Conservation (phyloP, 2,888 invertebrate genomes). For the Cerceris rybyensis region DNA sequence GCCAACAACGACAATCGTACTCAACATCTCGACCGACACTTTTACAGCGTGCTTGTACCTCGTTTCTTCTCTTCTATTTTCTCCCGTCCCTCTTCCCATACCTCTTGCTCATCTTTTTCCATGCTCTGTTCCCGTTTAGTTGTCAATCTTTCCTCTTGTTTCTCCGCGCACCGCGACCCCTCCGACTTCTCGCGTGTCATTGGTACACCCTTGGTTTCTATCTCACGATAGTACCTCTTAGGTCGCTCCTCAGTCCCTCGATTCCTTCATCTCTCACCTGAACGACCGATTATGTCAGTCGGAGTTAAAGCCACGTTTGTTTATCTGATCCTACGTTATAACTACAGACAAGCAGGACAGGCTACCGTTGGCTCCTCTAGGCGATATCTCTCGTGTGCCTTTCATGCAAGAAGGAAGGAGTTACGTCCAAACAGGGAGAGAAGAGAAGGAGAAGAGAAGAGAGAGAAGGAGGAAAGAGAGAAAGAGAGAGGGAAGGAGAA, state of each 20-base stretch:
- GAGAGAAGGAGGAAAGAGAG: not conserved
- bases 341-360: slow-evolving; percentile 70
- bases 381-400: slow-evolving; percentile 66
- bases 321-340: slow-evolving; percentile 78
- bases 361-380: slow-evolving; percentile 67
- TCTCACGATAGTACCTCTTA: too few species aligned
- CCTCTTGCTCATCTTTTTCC: slow-evolving; percentile 3
- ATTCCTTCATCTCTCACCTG: slow-evolving; percentile 38
- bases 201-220: too few species aligned
- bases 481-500: slow-evolving; percentile 1
- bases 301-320: slow-evolving; percentile 75
- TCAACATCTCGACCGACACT: slow-evolving; percentile 65
- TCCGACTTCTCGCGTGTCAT: slow-evolving; percentile 31
- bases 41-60: slow-evolving; percentile 47
- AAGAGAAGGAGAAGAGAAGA: slow-evolving; percentile 1
- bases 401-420: not conserved
- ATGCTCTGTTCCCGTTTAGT: slow-evolving; percentile 8
- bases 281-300: slow-evolving; percentile 76
- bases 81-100: slow-evolving; percentile 7
- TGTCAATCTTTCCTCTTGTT: slow-evolving; percentile 26
- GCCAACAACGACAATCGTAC: slow-evolving; percentile 69
- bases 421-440: slow-evolving; percentile 1
- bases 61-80: slow-evolving; percentile 18
- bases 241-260: not conserved
- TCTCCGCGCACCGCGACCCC: slow-evolving; percentile 1